Evolutionary conservation across 2,113 vertebrate genomes (phyloP).

Genomic region (Cyprinus carpio): DNA sequence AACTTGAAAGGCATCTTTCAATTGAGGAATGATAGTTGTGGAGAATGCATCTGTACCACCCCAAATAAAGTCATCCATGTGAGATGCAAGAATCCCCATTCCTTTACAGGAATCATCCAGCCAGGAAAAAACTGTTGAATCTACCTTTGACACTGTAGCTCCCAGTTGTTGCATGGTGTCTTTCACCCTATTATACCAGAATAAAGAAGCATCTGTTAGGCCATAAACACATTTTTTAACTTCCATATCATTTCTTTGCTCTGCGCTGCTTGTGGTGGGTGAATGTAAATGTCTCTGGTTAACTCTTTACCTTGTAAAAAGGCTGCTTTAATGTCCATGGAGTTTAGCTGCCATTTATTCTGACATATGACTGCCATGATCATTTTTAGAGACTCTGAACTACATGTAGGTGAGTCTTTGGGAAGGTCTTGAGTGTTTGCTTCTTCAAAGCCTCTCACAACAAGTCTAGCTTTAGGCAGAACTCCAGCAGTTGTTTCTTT

Average conservation of each 20-base stretch:
- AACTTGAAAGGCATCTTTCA: conserved; percentile 43
- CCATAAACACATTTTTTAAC: conserved; percentile 51
- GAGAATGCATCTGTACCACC: background rate
- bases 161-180: background rate
- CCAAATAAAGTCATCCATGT: background rate
- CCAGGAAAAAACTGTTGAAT: conserved; percentile 33
- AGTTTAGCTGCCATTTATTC: too few species aligned
- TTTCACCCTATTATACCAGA: conserved; percentile 46
- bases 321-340: too few species aligned
- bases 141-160: background rate
- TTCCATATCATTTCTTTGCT: conserved; percentile 42
- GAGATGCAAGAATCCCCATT: background rate
- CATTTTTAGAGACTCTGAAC: too few species aligned
- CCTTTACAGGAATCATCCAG: too few species aligned
- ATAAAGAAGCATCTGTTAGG: conserved; percentile 44
- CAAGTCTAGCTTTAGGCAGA: too few species aligned
- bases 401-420: too few species aligned
- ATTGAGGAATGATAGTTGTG: conserved; percentile 8
- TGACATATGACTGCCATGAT: too few species aligned
- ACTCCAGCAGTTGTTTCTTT: too few species aligned
- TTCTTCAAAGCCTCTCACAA: too few species aligned
- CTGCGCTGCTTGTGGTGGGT: conserved; percentile 33
- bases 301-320: too few species aligned
- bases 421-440: too few species aligned
- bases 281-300: conserved; percentile 39